These are phyloP conservation scores for Podargus strigoides DNA, from an alignment of 2,797 vertebrate genomes.

Conservation along the genomic window DNA sequence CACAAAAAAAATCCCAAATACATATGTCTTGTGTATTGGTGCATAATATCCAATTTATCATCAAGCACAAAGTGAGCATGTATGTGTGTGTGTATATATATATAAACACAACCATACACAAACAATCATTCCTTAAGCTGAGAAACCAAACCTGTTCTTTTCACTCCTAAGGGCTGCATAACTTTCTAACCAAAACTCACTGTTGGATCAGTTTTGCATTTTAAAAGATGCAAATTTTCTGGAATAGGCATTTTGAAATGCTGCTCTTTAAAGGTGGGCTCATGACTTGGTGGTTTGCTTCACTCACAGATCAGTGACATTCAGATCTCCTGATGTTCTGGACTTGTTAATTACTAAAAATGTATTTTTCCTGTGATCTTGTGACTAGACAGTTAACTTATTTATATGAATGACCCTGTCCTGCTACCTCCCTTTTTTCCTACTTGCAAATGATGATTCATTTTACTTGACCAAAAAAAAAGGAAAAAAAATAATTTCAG, in stretches of 20 bases:
- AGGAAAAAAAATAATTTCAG: background rate
- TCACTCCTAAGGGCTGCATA: background rate
- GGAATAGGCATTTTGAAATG: background rate
- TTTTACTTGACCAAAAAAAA: background rate
- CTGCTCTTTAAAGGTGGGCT: no score
- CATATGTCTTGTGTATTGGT: accelerated
- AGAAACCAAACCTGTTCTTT: background rate
- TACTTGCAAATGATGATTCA: background rate
- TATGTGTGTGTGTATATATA: accelerated
- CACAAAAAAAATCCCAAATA: background rate
- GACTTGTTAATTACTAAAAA: background rate
- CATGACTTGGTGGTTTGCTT: background rate
- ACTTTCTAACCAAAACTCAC: background rate
- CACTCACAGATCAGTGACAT: background rate
- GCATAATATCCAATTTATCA: accelerated
- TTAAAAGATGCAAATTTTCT: background rate
- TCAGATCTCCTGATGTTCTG: background rate
- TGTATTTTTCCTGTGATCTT: background rate
- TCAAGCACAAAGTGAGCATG: background rate
- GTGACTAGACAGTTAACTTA: background rate
- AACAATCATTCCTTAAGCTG: background rate
- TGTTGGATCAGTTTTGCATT: background rate
- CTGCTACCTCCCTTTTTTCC: background rate
- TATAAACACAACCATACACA: background rate
- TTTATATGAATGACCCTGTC: background rate